phyloP scores from a whole-genome alignment of 2,113 vertebrate species.

The Origma solitaria region DNA sequence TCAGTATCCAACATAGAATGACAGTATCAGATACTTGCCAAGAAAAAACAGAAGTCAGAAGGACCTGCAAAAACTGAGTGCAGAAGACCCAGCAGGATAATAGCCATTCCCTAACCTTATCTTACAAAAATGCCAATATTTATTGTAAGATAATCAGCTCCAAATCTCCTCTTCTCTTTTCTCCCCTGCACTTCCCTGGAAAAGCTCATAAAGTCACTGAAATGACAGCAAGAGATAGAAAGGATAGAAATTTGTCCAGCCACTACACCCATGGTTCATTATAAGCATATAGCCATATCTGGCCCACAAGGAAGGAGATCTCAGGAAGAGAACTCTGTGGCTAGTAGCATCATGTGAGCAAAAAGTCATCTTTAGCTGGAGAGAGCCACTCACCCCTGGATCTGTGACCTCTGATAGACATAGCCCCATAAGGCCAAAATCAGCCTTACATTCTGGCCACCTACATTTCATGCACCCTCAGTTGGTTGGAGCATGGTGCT shows the following conservation, averaged over 20 bases:
- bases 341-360: accelerated
- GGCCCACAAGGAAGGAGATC: neutral
- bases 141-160: neutral
- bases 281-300: accelerated
- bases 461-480: neutral
- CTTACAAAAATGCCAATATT: neutral
- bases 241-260: neutral
- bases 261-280: neutral
- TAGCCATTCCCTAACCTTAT: neutral
- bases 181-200: neutral
- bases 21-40: neutral
- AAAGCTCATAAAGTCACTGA: neutral
- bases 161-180: neutral
- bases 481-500: neutral
- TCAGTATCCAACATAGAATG: neutral
- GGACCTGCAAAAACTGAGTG: neutral
- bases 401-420: neutral
- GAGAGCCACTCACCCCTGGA: neutral
- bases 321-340: neutral
- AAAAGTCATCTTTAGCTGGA: neutral
- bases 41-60: neutral
- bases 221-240: neutral
- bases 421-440: neutral
- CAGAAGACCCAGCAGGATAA: neutral
- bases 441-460: neutral